Percentiles rank a stretch among this genome's conserved stretches.
These are phyloP conservation scores for Tolmerus cingulatus DNA, from an alignment of 2,888 invertebrate species.

Conservation along the genomic window DNA sequence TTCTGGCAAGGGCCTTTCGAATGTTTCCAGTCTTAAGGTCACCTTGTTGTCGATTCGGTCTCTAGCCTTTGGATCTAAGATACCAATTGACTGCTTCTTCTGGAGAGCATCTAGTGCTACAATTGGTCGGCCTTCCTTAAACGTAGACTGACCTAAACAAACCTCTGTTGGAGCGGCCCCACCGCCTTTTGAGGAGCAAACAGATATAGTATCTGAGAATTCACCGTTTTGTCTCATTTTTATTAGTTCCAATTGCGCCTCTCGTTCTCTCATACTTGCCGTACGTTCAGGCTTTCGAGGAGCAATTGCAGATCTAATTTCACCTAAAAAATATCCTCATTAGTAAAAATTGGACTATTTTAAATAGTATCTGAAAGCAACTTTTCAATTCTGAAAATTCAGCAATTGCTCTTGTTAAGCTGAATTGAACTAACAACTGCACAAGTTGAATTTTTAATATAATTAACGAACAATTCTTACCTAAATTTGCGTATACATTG, in stretches of 20 bases:
- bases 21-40: constrained; percentile 60
- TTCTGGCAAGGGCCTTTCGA: constrained; percentile 52
- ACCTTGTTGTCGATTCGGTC: constrained; percentile 44
- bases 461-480: constrained; percentile 62
- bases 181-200: constrained; percentile 65
- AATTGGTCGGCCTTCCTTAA: constrained; percentile 9
- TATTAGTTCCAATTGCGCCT: constrained; percentile 71
- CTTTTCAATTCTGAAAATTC: background rate
- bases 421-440: background rate
- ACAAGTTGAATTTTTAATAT: no score
- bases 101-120: background rate
- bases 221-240: constrained; percentile 60
- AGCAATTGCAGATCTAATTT: constrained; percentile 81
- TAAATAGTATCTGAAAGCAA: background rate
- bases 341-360: background rate
- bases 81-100: background rate
- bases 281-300: constrained; percentile 86
- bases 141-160: background rate
- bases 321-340: constrained; percentile 66
- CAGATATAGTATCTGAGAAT: constrained; percentile 62
- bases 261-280: constrained; percentile 84
- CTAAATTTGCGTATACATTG: constrained; percentile 82
- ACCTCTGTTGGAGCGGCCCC: constrained; percentile 62
- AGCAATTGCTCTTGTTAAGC: background rate
- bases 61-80: constrained; percentile 57